phyloP scores from a whole-genome alignment of 2,888 invertebrate genomes.

The Eudasyphora cyanicolor region DNA sequence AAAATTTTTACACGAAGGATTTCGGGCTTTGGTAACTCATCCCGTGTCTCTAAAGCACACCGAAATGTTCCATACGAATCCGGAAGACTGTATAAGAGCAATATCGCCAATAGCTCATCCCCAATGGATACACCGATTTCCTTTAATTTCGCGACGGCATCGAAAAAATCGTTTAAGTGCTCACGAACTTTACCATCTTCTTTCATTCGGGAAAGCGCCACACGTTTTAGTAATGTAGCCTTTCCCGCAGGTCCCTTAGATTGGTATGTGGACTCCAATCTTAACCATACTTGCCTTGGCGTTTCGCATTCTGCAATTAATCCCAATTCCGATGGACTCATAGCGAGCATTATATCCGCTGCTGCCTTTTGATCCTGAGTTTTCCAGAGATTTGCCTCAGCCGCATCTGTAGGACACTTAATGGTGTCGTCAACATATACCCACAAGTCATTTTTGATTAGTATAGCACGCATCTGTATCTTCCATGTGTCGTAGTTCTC shows the following conservation, averaged over 20 bases:
- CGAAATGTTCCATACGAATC: constrained; percentile 73
- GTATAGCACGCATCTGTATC: constrained; percentile 62
- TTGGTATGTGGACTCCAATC: constrained; percentile 73
- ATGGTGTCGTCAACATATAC: constrained; percentile 44
- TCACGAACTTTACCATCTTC: constrained; percentile 72
- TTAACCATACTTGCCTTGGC: constrained; percentile 75
- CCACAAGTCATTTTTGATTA: constrained; percentile 63
- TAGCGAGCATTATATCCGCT: constrained; percentile 64
- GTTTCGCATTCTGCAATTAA: constrained; percentile 70
- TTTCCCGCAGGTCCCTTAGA: constrained; percentile 77
- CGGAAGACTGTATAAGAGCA: constrained; percentile 74
- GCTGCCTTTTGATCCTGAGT: constrained; percentile 63
- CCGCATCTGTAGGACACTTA: constrained; percentile 4
- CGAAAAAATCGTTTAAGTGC: constrained; percentile 74
- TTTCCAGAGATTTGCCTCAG: constrained; percentile 35
- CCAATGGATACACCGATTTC: constrained; percentile 72
- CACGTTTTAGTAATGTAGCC: constrained; percentile 76
- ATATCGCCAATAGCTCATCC: constrained; percentile 71
- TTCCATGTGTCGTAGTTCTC: constrained; percentile 65
- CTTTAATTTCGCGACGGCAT: constrained; percentile 72
- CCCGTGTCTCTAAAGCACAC: constrained; percentile 74
- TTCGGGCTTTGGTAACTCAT: constrained; percentile 67
- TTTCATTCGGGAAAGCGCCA: constrained; percentile 73
- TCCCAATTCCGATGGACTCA: constrained; percentile 71
- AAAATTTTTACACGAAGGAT: constrained; percentile 64